phyloP scores from a whole-genome alignment of 2,888 invertebrate genomes.

The Drosophila macrothrix region DNA sequence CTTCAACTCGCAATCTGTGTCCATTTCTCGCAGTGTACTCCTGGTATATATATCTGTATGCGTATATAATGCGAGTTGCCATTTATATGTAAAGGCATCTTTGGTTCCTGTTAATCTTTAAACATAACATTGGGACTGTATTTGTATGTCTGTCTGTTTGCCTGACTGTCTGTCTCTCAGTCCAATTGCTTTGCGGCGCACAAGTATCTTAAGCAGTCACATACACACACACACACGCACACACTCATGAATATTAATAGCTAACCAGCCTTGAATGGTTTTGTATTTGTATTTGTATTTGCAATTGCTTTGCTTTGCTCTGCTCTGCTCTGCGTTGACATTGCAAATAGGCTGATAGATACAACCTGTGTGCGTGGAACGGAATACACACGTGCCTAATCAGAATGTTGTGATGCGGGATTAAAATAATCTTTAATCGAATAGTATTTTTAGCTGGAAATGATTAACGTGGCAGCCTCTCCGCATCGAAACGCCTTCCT shows the following conservation, averaged over 20 bases:
- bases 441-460: conserved; percentile 64
- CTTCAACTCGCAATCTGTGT: background rate
- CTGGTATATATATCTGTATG: background rate
- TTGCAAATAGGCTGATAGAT: conserved; percentile 59
- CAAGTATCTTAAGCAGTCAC: conserved; percentile 68
- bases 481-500: conserved; percentile 23
- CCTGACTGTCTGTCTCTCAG: background rate
- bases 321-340: conserved; percentile 50
- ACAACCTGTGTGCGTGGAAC: conserved; percentile 14
- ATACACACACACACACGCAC: conserved; percentile 14
- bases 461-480: conserved; percentile 55
- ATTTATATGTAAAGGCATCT: conserved; percentile 23
- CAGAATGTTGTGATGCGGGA: conserved; percentile 70
- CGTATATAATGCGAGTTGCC: conserved; percentile 1
- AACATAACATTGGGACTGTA: conserved; percentile 45
- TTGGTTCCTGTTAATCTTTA: conserved; percentile 58
- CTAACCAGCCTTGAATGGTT: conserved; percentile 23
- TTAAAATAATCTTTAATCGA: conserved; percentile 68
- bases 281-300: conserved; percentile 68
- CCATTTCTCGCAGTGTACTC: background rate
- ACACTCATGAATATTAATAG: conserved; percentile 74
- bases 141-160: background rate
- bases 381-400: conserved; percentile 73
- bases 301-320: conserved; percentile 65
- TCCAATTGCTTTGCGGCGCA: conserved; percentile 30